A percentile compares a stretch with the other conserved stretches of the same genome.
phyloP scores from a whole-genome alignment of 53 echinoderm and acorn worm species.

The Henricia sp. region DNA sequence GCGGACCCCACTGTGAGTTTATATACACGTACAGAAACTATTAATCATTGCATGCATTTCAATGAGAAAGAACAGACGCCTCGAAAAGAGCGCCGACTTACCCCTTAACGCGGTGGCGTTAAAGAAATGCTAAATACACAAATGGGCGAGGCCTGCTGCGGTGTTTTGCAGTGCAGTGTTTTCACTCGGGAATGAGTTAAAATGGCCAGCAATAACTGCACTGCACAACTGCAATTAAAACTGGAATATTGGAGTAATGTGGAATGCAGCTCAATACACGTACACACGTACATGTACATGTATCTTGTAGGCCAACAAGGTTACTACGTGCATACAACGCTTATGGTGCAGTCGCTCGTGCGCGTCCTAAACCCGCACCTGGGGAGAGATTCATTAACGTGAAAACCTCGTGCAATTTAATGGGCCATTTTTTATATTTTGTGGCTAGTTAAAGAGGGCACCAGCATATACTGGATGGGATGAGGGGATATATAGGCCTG shows the following conservation, averaged over 20 bases:
- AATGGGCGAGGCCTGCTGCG: background rate
- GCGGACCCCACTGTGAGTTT: background rate
- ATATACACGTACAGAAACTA: background rate
- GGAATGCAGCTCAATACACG: background rate
- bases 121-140: background rate
- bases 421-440: background rate
- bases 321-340: background rate
- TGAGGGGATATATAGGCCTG: no score
- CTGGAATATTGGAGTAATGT: background rate
- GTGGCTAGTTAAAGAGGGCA: no score
- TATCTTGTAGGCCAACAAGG: background rate
- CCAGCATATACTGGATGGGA: no score
- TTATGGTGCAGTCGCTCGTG: background rate
- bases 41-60: background rate
- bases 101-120: background rate
- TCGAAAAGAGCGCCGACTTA: no score
- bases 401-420: background rate
- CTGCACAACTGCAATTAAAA: background rate
- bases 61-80: background rate
- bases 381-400: background rate
- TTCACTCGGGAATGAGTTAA: background rate
- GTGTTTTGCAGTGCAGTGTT: background rate
- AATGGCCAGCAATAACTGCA: slow-evolving; percentile 4
- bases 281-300: background rate
- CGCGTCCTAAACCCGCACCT: slow-evolving; percentile 1